Evolutionary conservation across 2,797 vertebrate species (phyloP), one percentile per base, ranked within the genome.

Genomic region (Zalophus californianus): DNA sequence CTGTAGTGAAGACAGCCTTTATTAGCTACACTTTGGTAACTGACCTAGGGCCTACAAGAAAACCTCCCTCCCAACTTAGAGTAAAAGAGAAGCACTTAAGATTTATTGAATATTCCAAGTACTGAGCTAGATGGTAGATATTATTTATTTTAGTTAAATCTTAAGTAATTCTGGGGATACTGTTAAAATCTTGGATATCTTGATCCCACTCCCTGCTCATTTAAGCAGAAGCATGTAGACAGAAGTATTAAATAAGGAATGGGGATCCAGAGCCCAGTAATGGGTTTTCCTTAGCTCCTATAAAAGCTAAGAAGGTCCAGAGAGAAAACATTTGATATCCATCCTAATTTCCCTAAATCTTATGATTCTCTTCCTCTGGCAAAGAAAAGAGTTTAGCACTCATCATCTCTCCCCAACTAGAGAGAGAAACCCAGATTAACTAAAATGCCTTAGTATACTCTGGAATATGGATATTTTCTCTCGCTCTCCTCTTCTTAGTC

Each of bases 91-190:
- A 86, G 3, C 29, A 23, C 41, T 20, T 44, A 50, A 73, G 27
- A 90, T 83, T 56, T 48, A 84, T 35, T 41, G 2, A 78, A 50
- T 54, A 58, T 66, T 15, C 5, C 27, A 64, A 84, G 3, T 20
- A 68, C 35, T 50, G 15, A 85, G 44, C n/a, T 83, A 60, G 7
- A n/a, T 32, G 21, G 35, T 60, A 72, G 18, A 35, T 79, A 72
- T 44, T 73, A 35, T 64, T 96, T 89, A 78, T 73, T 73, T 92
- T 91, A 70, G 5, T 90, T 94, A 82, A 83, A 50, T 35, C 23
- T 80, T 64, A 60, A 84, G 27, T 86, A 70, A 90, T 90, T 96
- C 10, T 70, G 6, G 3, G 12, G 44, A 52, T 66, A 27, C 56
- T 82, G 15, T 82, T 91, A 70, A 86, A 58, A 44, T 25, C 12